Conservation (phyloP, 2,797 vertebrate genomes). For the Erpetoichthys calabaricus region DNA sequence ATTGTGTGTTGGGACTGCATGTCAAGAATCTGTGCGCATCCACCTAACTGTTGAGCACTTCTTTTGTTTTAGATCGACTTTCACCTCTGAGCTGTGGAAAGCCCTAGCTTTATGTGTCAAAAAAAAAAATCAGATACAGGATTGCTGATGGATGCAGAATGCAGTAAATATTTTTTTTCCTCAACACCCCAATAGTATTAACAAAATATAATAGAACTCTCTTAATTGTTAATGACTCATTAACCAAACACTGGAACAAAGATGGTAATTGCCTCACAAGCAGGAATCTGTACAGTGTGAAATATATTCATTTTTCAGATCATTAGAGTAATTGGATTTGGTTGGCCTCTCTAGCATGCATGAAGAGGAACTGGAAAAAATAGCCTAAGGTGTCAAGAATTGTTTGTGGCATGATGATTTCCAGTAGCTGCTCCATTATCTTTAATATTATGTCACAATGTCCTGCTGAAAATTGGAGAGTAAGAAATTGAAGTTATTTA, state of each 20-base stretch:
- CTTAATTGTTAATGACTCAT: constrained; percentile 26
- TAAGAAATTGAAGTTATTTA: too few species aligned
- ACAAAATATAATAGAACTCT: constrained; percentile 20
- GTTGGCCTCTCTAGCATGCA: constrained; percentile 1
- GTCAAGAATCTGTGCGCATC: too few species aligned
- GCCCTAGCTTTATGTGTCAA: too few species aligned
- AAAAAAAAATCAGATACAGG: too few species aligned
- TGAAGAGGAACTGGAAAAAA: not conserved
- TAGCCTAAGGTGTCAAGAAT: not conserved
- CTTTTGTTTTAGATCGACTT: too few species aligned
- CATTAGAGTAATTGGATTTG: constrained; percentile 22
- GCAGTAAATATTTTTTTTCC: not conserved
- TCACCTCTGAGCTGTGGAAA: too few species aligned
- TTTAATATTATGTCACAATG: not conserved
- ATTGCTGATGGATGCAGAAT: too few species aligned
- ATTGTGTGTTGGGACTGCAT: too few species aligned
- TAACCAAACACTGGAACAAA: constrained; percentile 17
- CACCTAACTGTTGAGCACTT: too few species aligned
- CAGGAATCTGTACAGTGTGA: constrained; percentile 18
- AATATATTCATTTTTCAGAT: constrained; percentile 18
- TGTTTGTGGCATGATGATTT: not conserved
- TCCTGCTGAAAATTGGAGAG: too few species aligned
- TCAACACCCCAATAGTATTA: not conserved
- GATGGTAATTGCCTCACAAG: constrained; percentile 18
- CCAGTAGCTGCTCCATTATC: not conserved